phyloP scores from a whole-genome alignment of 2,888 invertebrate genomes.

The Abrostola tripartita region DNA sequence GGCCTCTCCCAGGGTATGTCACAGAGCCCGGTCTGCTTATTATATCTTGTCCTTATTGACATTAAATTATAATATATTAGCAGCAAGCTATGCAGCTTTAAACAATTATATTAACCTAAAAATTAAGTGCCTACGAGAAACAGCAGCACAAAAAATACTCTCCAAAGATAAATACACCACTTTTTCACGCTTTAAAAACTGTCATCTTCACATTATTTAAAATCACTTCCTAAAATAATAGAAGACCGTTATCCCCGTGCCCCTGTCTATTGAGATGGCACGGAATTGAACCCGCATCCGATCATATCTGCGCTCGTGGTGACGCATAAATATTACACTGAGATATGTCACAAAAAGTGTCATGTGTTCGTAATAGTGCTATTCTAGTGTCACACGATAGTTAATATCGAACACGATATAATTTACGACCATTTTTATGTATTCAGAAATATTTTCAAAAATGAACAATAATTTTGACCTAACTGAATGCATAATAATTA shows the following conservation, averaged over 20 bases:
- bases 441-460: not conserved
- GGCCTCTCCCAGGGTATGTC: no score
- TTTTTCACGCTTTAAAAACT: constrained; percentile 31
- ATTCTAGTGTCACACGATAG: constrained; percentile 57
- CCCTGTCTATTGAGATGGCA: constrained; percentile 54
- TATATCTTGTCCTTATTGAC: no score
- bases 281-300: constrained; percentile 81
- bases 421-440: not conserved
- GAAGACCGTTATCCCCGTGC: constrained; percentile 67
- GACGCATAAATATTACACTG: constrained; percentile 74
- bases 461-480: no score
- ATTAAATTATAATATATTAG: no score
- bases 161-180: not conserved
- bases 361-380: constrained; percentile 53
- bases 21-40: no score
- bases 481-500: no score
- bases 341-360: constrained; percentile 58
- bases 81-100: no score
- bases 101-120: no score
- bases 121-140: no score
- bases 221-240: constrained; percentile 50
- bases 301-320: constrained; percentile 82
- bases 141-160: not conserved
- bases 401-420: constrained; percentile 26
- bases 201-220: constrained; percentile 37